Evolutionary conservation across 2,888 invertebrate species (phyloP).

Genomic region (Nephrotoma guestfalica): DNA sequence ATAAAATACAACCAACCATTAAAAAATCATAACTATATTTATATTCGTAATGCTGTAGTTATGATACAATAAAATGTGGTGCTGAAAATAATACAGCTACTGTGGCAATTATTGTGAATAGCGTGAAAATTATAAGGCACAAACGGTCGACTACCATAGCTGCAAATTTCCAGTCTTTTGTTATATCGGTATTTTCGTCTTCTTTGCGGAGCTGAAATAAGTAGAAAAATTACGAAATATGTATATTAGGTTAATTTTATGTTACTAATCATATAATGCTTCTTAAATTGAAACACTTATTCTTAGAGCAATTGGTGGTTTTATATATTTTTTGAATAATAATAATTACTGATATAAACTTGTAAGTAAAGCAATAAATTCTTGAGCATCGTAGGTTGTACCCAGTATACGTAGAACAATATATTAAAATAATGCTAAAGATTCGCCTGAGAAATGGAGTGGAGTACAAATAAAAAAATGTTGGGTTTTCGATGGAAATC

Average conservation of each 20-base stretch:
- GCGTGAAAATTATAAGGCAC: constrained; percentile 98
- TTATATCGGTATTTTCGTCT: constrained; percentile 83
- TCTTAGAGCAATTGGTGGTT: not conserved
- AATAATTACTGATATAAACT: not conserved
- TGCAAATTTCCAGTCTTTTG: constrained; percentile 98
- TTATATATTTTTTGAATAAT: not conserved
- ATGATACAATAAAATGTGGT: constrained; percentile 89
- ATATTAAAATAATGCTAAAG: not conserved
- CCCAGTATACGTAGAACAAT: not conserved
- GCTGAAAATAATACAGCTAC: constrained; percentile 91
- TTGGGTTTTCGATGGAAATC: not conserved
- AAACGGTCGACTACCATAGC: constrained; percentile 99
- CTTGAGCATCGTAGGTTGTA: not conserved
- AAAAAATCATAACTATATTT: constrained; percentile 2
- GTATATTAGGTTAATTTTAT: not conserved
- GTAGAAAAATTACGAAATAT: not conserved
- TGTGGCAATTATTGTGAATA: constrained; percentile 93
- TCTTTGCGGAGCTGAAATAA: constrained; percentile 67
- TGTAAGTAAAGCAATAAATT: not conserved
- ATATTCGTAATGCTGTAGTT: constrained; percentile 27
- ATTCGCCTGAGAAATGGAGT: not conserved
- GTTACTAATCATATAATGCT: not conserved
- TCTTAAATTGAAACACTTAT: not conserved
- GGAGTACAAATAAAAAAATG: not conserved
- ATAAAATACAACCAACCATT: constrained; percentile 5